These are phyloP conservation scores for Cyphomyrus plagiostoma DNA, from an alignment of 2,113 vertebrate genomes.

Conservation along the genomic window DNA sequence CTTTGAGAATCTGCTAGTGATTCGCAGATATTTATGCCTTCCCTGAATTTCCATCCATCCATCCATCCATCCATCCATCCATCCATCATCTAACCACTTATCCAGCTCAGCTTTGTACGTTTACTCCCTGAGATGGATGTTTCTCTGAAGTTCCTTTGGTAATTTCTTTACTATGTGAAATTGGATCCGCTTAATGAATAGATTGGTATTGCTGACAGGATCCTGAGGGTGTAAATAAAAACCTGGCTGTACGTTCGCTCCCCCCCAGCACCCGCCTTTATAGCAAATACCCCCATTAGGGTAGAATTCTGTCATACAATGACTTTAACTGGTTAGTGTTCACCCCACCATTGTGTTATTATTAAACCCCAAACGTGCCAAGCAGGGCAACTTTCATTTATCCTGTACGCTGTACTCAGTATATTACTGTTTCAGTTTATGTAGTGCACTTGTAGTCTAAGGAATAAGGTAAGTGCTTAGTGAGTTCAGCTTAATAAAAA, in stretches of 20 bases:
- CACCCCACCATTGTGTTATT: not conserved
- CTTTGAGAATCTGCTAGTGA: not conserved
- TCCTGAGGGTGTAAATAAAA: slow-evolving; percentile 2
- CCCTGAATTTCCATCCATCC: slow-evolving; percentile 20
- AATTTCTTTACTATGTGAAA: not conserved
- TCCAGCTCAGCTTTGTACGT: not conserved
- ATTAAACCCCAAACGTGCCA: not conserved
- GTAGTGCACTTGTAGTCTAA: not conserved
- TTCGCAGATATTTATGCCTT: not conserved
- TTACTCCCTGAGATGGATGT: not conserved
- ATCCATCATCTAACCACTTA: not conserved
- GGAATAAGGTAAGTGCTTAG: not conserved
- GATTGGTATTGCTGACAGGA: not conserved
- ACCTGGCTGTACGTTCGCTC: not conserved
- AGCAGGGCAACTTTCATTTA: not conserved
- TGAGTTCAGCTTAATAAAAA: not conserved
- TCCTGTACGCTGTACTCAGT: not conserved
- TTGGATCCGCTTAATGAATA: not conserved
- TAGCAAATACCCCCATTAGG: not conserved
- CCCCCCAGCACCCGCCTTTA: not conserved
- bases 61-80: no score
- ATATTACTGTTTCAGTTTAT: not conserved
- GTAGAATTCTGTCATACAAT: not conserved
- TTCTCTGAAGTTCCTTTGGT: not conserved
- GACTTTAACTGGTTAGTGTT: not conserved